A percentile compares a stretch with the other conserved stretches of the same genome.
These are phyloP conservation scores for Dicroscelio sp. DNA, from an alignment of 2,888 invertebrate genomes.

Conservation along the genomic window DNA sequence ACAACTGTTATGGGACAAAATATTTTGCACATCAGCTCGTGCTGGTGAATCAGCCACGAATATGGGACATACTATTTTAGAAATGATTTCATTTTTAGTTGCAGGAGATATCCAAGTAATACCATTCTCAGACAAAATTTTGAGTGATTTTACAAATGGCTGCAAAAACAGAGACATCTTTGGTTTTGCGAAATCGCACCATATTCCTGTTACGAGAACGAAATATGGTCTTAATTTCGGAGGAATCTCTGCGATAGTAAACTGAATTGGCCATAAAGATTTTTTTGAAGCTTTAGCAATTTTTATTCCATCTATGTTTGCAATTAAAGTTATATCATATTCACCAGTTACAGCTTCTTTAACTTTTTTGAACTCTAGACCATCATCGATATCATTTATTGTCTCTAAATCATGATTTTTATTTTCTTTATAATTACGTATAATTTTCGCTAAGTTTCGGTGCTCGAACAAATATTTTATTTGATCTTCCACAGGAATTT, in stretches of 20 bases:
- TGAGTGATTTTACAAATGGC: not conserved
- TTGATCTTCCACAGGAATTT: no score
- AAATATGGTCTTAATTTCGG: constrained; percentile 24
- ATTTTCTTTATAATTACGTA: not conserved
- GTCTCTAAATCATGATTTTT: not conserved
- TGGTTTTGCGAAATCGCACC: constrained; percentile 41
- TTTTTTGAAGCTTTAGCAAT: constrained; percentile 3
- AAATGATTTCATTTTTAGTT: not conserved
- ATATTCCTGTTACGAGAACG: not conserved
- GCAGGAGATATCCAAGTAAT: constrained; percentile 29
- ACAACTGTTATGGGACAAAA: constrained; percentile 10
- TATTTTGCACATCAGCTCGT: constrained; percentile 49
- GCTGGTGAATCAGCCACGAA: constrained; percentile 17
- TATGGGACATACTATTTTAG: constrained; percentile 38
- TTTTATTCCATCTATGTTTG: constrained; percentile 32
- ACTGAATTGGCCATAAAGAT: constrained; percentile 41
- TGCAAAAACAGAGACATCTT: constrained; percentile 10
- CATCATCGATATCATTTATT: constrained; percentile 8
- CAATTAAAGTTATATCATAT: constrained; percentile 32
- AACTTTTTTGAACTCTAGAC: not conserved
- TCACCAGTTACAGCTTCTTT: not conserved
- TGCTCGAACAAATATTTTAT: constrained; percentile 29
- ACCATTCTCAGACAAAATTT: constrained; percentile 4
- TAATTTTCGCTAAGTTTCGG: not conserved
- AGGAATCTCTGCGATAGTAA: constrained; percentile 13